A percentile compares a stretch with the other conserved stretches of the same genome.
Conservation (phyloP, 2,113 vertebrate species). For the Paradisaea rubra region DNA sequence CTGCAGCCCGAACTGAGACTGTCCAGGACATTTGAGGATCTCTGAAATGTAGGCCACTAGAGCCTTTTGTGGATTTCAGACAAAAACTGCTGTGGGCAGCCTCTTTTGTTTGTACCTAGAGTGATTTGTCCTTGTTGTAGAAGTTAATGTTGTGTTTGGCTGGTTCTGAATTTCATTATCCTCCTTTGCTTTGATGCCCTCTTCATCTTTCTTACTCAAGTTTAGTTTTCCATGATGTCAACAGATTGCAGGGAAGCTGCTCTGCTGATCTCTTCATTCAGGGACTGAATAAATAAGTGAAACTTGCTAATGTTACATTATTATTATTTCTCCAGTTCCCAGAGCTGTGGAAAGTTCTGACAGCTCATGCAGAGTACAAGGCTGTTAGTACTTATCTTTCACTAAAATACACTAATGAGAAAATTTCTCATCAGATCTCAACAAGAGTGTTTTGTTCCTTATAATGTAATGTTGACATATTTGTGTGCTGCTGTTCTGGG, state of each 20-base stretch:
- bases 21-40: background rate
- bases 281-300: background rate
- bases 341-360: constrained; percentile 7
- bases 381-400: constrained; percentile 15
- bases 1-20: background rate
- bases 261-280: background rate
- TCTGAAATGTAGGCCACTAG: background rate
- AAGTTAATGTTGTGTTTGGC: background rate
- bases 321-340: background rate
- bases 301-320: background rate
- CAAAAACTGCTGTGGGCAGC: background rate
- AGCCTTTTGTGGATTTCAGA: background rate
- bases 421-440: constrained; percentile 31
- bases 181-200: background rate
- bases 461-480: constrained; percentile 29
- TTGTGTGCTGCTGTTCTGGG: constrained; percentile 9
- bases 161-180: background rate
- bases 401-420: constrained; percentile 38
- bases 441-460: constrained; percentile 37
- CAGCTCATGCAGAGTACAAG: constrained; percentile 32
- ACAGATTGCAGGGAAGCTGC: background rate
- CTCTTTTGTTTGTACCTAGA: background rate
- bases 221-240: constrained; percentile 9
- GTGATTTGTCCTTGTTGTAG: background rate
- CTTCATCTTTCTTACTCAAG: background rate